phyloP scores from a whole-genome alignment of 2,113 vertebrate genomes.

The Morone chrysops region DNA sequence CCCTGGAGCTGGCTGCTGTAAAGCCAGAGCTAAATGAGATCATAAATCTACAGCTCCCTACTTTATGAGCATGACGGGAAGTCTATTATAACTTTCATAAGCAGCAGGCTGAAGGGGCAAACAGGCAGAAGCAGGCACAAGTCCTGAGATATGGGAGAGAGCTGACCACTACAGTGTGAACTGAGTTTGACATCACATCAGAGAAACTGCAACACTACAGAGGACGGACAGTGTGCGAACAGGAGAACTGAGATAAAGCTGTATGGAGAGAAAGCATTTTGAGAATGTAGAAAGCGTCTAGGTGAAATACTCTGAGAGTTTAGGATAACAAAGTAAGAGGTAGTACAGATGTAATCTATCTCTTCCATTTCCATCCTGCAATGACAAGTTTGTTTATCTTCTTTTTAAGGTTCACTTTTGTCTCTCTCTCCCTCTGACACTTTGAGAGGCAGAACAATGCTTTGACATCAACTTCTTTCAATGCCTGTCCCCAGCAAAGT shows the following conservation, averaged over 20 bases:
- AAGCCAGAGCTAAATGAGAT: slow-evolving; percentile 81
- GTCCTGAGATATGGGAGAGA: slow-evolving; percentile 39
- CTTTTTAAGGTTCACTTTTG: slow-evolving; percentile 26
- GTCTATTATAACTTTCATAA: slow-evolving; percentile 85
- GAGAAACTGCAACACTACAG: slow-evolving; percentile 14
- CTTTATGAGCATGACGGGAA: slow-evolving; percentile 82
- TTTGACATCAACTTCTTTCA: slow-evolving; percentile 39
- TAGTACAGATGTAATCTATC: slow-evolving; percentile 16
- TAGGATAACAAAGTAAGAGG: slow-evolving; percentile 22
- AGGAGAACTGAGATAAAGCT: slow-evolving; percentile 6
- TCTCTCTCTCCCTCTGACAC: slow-evolving; percentile 15
- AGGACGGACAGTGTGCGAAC: slow-evolving; percentile 6
- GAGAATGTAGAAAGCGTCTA: not conserved
- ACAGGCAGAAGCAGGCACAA: slow-evolving; percentile 29
- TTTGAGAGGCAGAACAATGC: slow-evolving; percentile 29
- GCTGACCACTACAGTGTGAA: slow-evolving; percentile 42
- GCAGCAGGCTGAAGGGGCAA: slow-evolving; percentile 58
- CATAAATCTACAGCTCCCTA: slow-evolving; percentile 81
- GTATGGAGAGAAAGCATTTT: not conserved
- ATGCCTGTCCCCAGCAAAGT: slow-evolving; percentile 42
- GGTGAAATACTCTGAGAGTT: slow-evolving; percentile 14
- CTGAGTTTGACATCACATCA: slow-evolving; percentile 35
- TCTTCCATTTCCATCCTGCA: slow-evolving; percentile 10
- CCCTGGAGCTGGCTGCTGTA: slow-evolving; percentile 68
- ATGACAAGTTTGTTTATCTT: slow-evolving; percentile 26